Base-by-base conservation (phyloP, 37 sponge, comb jelly and placozoan species). In the Mnemiopsis leidyi region DNA sequence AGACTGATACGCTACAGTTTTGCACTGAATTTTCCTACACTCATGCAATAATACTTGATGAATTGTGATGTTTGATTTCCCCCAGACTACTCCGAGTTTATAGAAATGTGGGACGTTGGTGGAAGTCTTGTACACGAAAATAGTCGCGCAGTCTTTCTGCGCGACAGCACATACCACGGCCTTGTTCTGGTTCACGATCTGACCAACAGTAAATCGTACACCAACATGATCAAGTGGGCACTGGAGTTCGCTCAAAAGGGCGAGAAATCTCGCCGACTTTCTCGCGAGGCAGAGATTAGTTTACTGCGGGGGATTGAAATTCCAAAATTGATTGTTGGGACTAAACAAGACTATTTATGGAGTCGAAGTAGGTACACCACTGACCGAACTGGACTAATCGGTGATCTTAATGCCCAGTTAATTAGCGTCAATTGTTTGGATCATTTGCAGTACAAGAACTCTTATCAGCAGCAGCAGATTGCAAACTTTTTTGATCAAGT, bases 71-170 rank as follows among this genome's bases (percentile, higher is more conserved):
- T 73, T 28, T 73, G n/a, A 25, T 28, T 82, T 79, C 39, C 69
- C 67, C 36, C 95, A 31, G 79, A 90, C 0, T 76, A 93, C 39
- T 69, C 94, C 0, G 92, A 94, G 95, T 99, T 96, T 88, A 92
- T 99, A 34, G 99, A 99, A 93, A 93, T 99, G 69, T 99, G 97
- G 97, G 99, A 99, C 40, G 93, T 99, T 0, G 99, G 99, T 5
- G 97, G 99, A 0, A 93, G 95, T 40, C 93, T 94, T 0, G 93
- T 93, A 7, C 96, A 99, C 93, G 92, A 76, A 32, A 95, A 95
- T 21, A 96, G 97, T 18, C 79, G 99, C 29, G 32, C 94, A 26
- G 93, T 96, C 20, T 98, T 96, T 93, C 96, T 96, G 69, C 94
- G 96, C 13, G 20, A 69, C 68, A 24, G 68, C 31, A 61, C 28